Base-by-base conservation (phyloP, 1,140 invertebrate genomes). In the Pinna nobilis region DNA sequence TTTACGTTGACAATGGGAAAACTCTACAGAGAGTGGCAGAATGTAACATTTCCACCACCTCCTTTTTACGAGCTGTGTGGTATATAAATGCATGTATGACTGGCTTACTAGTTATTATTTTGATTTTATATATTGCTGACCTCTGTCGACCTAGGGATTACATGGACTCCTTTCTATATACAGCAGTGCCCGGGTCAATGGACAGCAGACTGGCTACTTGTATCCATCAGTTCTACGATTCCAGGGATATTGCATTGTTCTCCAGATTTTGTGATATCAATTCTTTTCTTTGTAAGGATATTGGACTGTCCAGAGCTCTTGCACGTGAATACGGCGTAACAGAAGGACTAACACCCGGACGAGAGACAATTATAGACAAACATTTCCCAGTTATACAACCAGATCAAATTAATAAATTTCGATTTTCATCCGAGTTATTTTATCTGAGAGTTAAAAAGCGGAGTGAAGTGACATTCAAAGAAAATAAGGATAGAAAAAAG, bases 341-440 rank as follows among this genome's bases (percentile, higher is more conserved):
- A 7, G 67, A 66, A 33, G 74, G 74, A 2, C 37, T 23, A 25
- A 68, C 71, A 7, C 71, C 71, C 11, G 71, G 71, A n/a, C 39
- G 60, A 37, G 55, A 68, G 32, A 68, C 65, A 0, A 55, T 68
- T 2, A 61, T 74, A 50, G 71, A 74, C 20, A 74, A 61, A 25
- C 71, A 74, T 68, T 74, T 63, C 25, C 71, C 71, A 11, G 59
- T 74, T 50, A 67, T 74, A 13, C 71, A 74, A 53, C 71, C 71
- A 20, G 57, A 74, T 33, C 71, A 74, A 53, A 25, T 74, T 23
- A 39, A 68, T 6, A 68, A 55, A 30, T 74, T 74, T 28, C 44
- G 55, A 6, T 5, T 68, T n/a, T 18, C 57, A 13, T 74, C 64
- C 15, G 71, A 74, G 47, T 20, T 44, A 5, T 47, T 37, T 35